Evolutionary conservation across 53 echinoderm and acorn worm species (phyloP).

Genomic region (Crossaster papposus): DNA sequence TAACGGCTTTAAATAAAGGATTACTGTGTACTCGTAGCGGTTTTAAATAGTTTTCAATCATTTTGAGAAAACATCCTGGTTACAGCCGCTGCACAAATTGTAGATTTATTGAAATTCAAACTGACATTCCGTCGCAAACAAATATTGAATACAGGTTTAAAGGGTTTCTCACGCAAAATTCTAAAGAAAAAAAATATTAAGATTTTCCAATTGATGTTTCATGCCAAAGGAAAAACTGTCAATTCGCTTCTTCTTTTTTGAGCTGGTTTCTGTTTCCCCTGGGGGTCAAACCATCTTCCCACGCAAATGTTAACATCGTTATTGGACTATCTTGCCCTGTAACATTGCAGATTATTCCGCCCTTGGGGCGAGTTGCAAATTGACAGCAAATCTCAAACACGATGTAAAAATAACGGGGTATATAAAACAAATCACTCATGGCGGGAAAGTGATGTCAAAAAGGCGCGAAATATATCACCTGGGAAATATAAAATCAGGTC

Average conservation of each 20-base stretch:
- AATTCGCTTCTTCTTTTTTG: neutral
- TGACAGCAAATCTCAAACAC: neutral
- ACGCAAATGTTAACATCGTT: neutral
- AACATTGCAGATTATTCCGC: neutral
- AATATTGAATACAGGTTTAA: neutral
- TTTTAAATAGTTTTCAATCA: neutral
- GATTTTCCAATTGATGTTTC: neutral
- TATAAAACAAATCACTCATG: neutral
- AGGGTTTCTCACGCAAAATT: neutral
- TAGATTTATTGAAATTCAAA: neutral
- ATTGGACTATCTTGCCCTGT: neutral
- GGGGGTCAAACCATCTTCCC: neutral
- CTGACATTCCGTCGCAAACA: neutral
- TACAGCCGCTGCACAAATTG: neutral
- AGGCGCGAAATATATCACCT: slow-evolving; percentile 1
- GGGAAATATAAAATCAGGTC: neutral
- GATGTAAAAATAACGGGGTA: neutral
- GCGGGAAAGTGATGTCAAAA: neutral
- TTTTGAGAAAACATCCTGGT: neutral
- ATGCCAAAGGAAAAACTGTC: neutral
- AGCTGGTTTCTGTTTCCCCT: neutral
- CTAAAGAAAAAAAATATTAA: neutral
- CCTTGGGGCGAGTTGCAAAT: neutral
- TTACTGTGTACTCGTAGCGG: neutral
- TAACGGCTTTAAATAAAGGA: neutral